These are phyloP conservation scores for Lagenorhynchus albirostris DNA, from an alignment of 2,113 vertebrate genomes.

Conservation along the genomic window DNA sequence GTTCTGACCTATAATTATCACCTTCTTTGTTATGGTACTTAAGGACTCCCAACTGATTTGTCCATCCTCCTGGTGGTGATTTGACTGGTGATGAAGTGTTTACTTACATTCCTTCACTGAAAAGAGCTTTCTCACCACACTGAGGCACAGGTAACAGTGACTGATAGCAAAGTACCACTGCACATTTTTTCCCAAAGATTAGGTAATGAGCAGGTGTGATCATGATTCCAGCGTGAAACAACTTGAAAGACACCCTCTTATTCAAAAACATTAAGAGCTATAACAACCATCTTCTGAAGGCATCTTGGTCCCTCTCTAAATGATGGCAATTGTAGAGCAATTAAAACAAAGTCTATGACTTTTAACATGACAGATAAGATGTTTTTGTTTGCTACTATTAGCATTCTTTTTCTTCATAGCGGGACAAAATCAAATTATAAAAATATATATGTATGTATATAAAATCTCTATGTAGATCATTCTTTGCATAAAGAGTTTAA, in stretches of 20 bases:
- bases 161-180: not conserved
- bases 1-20: conserved; percentile 54
- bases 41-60: not conserved
- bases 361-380: not conserved
- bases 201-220: not conserved
- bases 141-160: not conserved
- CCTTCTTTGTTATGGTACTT: conserved; percentile 48
- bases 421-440: not conserved
- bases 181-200: not conserved
- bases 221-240: not conserved
- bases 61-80: not conserved
- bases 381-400: not conserved
- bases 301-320: not conserved
- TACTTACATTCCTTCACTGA: conserved; percentile 33
- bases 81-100: not conserved
- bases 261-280: not conserved
- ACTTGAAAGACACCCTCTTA: not conserved
- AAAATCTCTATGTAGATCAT: not conserved
- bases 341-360: not conserved
- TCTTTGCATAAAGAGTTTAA: not conserved
- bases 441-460: not conserved
- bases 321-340: not conserved
- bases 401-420: not conserved
- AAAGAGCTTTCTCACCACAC: not conserved
- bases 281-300: not conserved